Base-by-base conservation (phyloP, 2,888 invertebrate species). In the Stenodema calcarata region DNA sequence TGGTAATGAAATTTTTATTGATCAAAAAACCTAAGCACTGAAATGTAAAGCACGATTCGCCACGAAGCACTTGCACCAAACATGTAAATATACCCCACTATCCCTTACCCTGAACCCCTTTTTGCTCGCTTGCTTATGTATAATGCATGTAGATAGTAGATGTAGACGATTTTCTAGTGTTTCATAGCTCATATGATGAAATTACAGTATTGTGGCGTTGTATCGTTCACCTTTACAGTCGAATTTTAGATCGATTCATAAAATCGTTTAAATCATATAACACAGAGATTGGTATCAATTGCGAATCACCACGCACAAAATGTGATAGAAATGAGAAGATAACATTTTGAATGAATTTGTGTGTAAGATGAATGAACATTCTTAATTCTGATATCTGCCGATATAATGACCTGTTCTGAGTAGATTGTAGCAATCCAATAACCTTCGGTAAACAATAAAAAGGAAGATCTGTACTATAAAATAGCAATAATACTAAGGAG, bases 301-400 rank as follows among this genome's bases (percentile, higher is more conserved):
- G 18, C 23, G 18, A 23, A 62, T 62, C 27, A 11, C 62, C 47
- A 69, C 18, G 23, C 73, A 14, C 73, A 73, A 73, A 73, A 73
- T 73, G 62, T 73, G 73, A 73, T 73, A 41, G 28, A 30, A 73
- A 73, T 11, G 27, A 73, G n/a, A 11, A 41, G 30, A 73, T 73
- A n/a, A n/a, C 27, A 35, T 28, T 73, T 41, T 73, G 62, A 62
- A 16, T 73, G 41, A 35, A 35, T 18, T n/a, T 35, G 18, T 35
- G 41, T 27, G 78, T 76, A 41, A 41, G 41, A 35, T 23, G 78
- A 44, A 75, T 35, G 75, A n/a, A 69, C 62, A 82, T 82, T 82
- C 82, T 82, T 82, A 82, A 82, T 82, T 82, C 82, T 82, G 82
- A 82, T 82, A 42, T 82, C 82, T 82, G 69, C 42, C n/a, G 62